Conservation (phyloP, 2,797 vertebrate species). For the Denticeps clupeoides region DNA sequence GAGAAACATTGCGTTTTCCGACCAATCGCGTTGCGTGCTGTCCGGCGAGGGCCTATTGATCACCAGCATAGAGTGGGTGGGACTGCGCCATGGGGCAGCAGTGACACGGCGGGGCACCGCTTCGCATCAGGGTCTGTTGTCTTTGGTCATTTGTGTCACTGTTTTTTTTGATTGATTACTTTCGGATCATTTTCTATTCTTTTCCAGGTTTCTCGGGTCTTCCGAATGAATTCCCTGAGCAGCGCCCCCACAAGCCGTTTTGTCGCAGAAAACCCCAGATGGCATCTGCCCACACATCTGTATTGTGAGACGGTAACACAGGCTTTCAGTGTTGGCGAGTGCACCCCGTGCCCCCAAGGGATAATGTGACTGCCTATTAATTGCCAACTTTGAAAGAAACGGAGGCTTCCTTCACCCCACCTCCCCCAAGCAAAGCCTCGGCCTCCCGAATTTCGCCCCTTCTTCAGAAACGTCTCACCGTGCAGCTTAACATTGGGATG, state of each 20-base stretch:
- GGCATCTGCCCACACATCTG: slow-evolving; percentile 90
- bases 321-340: slow-evolving; percentile 49
- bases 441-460: not conserved
- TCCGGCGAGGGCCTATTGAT: slow-evolving; percentile 61
- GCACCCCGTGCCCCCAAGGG: slow-evolving; percentile 23
- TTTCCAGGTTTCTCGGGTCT: slow-evolving; percentile 75
- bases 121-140: slow-evolving; percentile 67
- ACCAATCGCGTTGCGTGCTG: slow-evolving; percentile 46
- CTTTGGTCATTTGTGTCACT: slow-evolving; percentile 84
- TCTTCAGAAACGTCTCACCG: not conserved
- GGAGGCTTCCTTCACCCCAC: not conserved
- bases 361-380: slow-evolving; percentile 44
- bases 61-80: slow-evolving; percentile 64
- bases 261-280: slow-evolving; percentile 67
- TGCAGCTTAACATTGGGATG: not conserved
- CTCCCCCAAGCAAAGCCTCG: not conserved
- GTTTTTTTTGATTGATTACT: slow-evolving; percentile 88
- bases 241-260: slow-evolving; percentile 53
- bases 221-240: slow-evolving; percentile 59
- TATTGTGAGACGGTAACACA: slow-evolving; percentile 66
- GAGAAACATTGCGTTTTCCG: slow-evolving; percentile 32
- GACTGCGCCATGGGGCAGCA: slow-evolving; percentile 53
- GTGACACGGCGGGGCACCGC: slow-evolving; percentile 57
- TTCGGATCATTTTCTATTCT: slow-evolving; percentile 79
- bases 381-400: slow-evolving; percentile 39